A percentile compares a stretch with the other conserved stretches of the same genome.
Conservation (phyloP, 2,797 vertebrate genomes). For the Stomatorhinus walkeri region DNA sequence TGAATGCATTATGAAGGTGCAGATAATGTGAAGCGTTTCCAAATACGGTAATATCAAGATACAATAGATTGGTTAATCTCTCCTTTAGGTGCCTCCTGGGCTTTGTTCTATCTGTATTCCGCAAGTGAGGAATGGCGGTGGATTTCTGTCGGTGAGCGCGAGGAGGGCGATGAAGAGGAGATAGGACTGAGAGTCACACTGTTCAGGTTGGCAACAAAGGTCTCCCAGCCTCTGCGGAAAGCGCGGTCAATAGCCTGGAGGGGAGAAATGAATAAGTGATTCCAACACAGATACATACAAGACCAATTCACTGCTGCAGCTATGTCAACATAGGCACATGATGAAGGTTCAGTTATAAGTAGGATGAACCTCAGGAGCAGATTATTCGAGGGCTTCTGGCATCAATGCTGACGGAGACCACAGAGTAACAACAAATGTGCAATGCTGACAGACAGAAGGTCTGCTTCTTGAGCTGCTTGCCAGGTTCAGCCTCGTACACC, state of each 20-base stretch:
- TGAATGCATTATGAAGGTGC: background rate
- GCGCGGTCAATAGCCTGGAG: slow-evolving; percentile 60
- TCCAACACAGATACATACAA: background rate
- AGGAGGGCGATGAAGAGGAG: slow-evolving; percentile 21
- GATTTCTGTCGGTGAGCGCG: slow-evolving; percentile 31
- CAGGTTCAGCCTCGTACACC: background rate
- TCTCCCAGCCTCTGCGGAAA: slow-evolving; percentile 64
- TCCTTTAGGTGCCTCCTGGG: background rate
- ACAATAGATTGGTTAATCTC: background rate
- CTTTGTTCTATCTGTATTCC: slow-evolving; percentile 15
- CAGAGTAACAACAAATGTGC: slow-evolving; percentile 27
- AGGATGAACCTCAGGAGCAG: slow-evolving; percentile 44
- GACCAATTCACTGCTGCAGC: background rate
- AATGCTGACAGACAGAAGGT: background rate
- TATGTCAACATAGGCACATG: background rate
- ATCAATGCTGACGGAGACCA: slow-evolving; percentile 38
- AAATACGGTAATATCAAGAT: background rate
- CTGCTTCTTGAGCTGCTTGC: background rate
- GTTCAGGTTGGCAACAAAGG: slow-evolving; percentile 63
- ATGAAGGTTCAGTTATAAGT: slow-evolving; percentile 37
- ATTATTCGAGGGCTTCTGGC: slow-evolving; percentile 34
- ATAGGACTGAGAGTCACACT: slow-evolving; percentile 59
- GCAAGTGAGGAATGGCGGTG: background rate
- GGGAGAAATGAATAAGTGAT: slow-evolving; percentile 11
- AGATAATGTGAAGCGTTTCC: background rate